Evolutionary conservation across 2,113 vertebrate species (phyloP), one percentile per base, ranked within the genome.

Genomic region (Machaerirhynchus nigripectus): DNA sequence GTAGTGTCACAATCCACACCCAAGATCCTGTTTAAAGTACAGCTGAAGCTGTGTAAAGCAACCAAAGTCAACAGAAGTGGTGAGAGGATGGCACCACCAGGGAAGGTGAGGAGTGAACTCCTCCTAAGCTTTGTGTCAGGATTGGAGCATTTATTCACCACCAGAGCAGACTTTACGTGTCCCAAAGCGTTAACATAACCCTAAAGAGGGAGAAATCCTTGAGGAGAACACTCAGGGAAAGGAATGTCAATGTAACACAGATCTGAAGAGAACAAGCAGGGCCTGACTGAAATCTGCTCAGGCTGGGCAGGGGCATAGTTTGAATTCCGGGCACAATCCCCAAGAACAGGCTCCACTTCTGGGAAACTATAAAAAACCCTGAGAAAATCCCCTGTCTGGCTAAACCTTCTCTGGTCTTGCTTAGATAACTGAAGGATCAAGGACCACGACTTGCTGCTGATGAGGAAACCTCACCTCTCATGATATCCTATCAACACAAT

Each of bases 21-120:
- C 87, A 84, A 80, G 83, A 94, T 90, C 88, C 86, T 90, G 90
- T 86, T 80, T 86, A 61, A 96, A 76, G 84, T 84, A n/a, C 17
- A 93, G 82, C 55, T 70, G 85, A 80, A 96, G 91, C 87, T 42
- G 67, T 22, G 78, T 69, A 91, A 91, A 91, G 89, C 77, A 82
- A 69, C 26, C 22, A 31, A 70, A 86, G 82, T 84, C 89, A 93
- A 90, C 55, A 57, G 1, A 44, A 87, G 84, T 37, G 74, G 75
- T 69, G 93, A 91, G 74, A 83, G 61, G 74, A 83, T 6, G 18
- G 87, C 78, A 90, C 37, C 87, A 56, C 50, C 67, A 59, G 44
- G 69, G 61, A 82, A 84, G 59, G 67, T 3, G 75, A 91, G 67
- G 77, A 91, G 16, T 9, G 33, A 70, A 61, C 37, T 87, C 60